A percentile compares a stretch with the other conserved stretches of the same genome.
Evolutionary conservation across 2,888 invertebrate genomes (phyloP).

Genomic region (Cephus sareptanus): DNA sequence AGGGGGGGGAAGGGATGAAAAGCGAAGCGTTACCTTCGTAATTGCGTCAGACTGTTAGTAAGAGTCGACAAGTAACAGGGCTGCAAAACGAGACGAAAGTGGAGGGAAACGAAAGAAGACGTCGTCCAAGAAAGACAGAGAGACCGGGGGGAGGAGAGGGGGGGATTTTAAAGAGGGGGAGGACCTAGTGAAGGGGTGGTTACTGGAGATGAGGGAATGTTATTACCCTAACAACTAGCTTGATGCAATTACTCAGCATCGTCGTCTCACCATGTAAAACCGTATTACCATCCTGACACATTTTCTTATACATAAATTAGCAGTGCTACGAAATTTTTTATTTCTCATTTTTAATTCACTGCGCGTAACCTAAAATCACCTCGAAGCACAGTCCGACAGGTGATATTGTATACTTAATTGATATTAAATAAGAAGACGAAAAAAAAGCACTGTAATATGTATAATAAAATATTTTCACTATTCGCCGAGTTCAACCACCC

Average conservation of each 20-base stretch:
- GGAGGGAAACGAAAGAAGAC: background rate
- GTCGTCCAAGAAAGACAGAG: background rate
- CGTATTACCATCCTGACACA: background rate
- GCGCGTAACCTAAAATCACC: background rate
- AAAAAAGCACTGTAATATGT: background rate
- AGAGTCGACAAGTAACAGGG: background rate
- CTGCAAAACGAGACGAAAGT: background rate
- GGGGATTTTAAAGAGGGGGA: background rate
- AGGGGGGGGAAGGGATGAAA: background rate
- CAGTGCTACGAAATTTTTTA: background rate
- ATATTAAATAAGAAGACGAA: too few species aligned
- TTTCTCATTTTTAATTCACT: background rate
- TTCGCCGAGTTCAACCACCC: background rate
- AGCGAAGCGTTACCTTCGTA: background rate
- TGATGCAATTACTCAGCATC: background rate
- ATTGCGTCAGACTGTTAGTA: background rate
- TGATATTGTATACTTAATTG: background rate
- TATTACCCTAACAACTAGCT: background rate
- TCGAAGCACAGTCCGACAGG: background rate
- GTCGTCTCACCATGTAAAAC: background rate
- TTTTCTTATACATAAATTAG: background rate
- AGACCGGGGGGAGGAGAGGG: background rate
- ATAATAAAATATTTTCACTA: background rate
- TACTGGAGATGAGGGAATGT: background rate
- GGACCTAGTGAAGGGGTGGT: background rate